Percentiles rank a stretch among this genome's conserved stretches.
Conservation (phyloP, 92 coral and sea anemone genomes). For the Phymanthus crucifer region DNA sequence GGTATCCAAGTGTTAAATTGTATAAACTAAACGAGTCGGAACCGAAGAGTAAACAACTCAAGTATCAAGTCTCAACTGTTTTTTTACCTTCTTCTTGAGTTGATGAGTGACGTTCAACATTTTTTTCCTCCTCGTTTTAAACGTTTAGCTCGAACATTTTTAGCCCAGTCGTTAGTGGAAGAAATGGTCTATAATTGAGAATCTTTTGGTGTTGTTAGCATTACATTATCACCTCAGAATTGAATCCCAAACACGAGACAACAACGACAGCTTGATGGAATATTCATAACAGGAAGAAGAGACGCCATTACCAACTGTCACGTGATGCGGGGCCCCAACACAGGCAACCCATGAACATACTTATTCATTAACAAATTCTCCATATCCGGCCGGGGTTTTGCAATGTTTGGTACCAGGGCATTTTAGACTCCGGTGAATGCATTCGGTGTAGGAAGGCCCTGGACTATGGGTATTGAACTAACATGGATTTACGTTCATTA, state of each 20-base stretch:
- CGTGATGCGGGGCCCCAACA: not conserved
- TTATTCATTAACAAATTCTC: no score
- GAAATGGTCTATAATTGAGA: constrained; percentile 5
- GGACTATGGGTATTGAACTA: no score
- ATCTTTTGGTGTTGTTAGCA: constrained; percentile 20
- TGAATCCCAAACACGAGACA: constrained; percentile 41
- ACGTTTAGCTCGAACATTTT: not conserved
- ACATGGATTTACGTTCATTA: no score
- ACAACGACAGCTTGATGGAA: constrained; percentile 34
- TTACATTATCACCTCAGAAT: constrained; percentile 36
- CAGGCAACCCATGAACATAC: not conserved
- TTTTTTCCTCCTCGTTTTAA: constrained; percentile 7
- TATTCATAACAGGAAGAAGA: not conserved
- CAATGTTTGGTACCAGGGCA: no score
- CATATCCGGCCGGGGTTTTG: no score
- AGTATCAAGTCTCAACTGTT: constrained; percentile 10
- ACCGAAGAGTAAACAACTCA: constrained; percentile 37
- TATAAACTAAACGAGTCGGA: constrained; percentile 11
- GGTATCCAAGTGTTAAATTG: not conserved
- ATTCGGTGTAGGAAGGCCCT: no score
- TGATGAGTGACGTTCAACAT: constrained; percentile 91
- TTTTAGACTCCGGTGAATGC: no score
- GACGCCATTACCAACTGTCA: constrained; percentile 1
- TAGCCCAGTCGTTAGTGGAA: not conserved
- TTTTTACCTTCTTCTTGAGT: constrained; percentile 83